Evolutionary conservation across 2,113 vertebrate species (phyloP).

Genomic region (Oceanites oceanicus): DNA sequence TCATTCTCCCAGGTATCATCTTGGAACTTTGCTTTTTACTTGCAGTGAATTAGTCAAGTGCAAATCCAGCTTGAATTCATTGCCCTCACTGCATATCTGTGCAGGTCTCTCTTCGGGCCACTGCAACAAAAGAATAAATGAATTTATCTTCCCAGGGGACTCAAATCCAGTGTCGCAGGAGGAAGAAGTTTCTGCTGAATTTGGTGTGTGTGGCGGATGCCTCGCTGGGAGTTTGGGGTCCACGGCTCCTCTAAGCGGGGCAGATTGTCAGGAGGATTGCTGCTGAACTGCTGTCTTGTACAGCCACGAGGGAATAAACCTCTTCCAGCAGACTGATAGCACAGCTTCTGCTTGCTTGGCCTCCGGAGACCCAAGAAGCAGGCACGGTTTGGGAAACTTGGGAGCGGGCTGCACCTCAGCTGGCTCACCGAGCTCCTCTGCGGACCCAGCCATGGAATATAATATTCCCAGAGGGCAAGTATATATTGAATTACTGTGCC

Average conservation of each 20-base stretch:
- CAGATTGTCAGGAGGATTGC: not conserved
- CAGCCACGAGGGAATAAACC: not conserved
- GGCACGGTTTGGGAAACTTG: not conserved
- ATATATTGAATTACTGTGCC: not conserved
- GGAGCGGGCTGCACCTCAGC: not conserved
- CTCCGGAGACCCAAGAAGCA: not conserved
- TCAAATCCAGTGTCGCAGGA: not conserved
- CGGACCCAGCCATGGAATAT: not conserved
- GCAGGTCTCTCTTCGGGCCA: not conserved
- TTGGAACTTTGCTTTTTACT: not conserved
- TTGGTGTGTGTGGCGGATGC: not conserved
- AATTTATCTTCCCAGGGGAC: not conserved
- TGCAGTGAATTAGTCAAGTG: not conserved
- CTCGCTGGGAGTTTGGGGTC: rapidly evolving
- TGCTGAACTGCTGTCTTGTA: not conserved
- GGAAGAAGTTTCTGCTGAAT: not conserved
- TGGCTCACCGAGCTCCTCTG: rapidly evolving
- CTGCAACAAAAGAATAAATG: not conserved
- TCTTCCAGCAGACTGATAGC: not conserved
- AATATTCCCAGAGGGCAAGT: not conserved
- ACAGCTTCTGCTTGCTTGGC: not conserved
- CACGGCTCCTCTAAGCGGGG: rapidly evolving
- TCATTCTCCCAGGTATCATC: not conserved
- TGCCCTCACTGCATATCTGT: rapidly evolving
- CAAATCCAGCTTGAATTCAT: not conserved